Evolutionary conservation across 1,140 invertebrate species (phyloP).

Genomic region (Watersipora subatra): DNA sequence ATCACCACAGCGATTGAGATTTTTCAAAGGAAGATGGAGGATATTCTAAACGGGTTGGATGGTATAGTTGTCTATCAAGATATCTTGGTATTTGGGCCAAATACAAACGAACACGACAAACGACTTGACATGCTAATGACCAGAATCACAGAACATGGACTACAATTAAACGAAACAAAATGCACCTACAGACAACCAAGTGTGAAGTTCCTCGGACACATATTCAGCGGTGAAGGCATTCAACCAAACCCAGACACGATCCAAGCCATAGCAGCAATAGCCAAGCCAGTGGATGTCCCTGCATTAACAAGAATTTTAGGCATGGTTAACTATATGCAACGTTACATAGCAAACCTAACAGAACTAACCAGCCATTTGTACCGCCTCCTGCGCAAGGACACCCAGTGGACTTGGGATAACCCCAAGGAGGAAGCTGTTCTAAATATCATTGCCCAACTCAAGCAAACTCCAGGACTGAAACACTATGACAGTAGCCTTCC

Average conservation of each 20-base stretch:
- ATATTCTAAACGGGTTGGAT: constrained; percentile 10
- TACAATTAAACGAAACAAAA: constrained; percentile 30
- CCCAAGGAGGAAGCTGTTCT: constrained; percentile 1
- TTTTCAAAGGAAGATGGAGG: constrained; percentile 11
- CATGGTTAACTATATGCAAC: constrained; percentile 10
- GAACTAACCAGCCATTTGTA: not conserved
- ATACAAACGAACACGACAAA: constrained; percentile 14
- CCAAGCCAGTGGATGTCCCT: not conserved
- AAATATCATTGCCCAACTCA: not conserved
- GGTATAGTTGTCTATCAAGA: constrained; percentile 13
- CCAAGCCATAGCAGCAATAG: too few relatives aligned
- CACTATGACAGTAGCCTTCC: not conserved
- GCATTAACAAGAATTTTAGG: constrained; percentile 2
- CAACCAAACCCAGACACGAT: constrained; percentile 20
- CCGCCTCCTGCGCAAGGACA: not conserved
- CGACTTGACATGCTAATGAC: constrained; percentile 15
- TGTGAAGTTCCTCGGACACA: constrained; percentile 34
- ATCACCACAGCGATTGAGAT: constrained; percentile 10
- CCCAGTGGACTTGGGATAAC: not conserved
- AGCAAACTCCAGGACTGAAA: not conserved
- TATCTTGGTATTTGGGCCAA: constrained; percentile 16
- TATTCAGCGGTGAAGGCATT: constrained; percentile 18
- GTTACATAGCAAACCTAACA: constrained; percentile 2
- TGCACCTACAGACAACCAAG: constrained; percentile 21
- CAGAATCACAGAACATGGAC: constrained; percentile 13